Percentiles rank a stretch among this genome's conserved stretches.
Conservation (phyloP, 2,888 invertebrate genomes). For the Cordilura impudica region DNA sequence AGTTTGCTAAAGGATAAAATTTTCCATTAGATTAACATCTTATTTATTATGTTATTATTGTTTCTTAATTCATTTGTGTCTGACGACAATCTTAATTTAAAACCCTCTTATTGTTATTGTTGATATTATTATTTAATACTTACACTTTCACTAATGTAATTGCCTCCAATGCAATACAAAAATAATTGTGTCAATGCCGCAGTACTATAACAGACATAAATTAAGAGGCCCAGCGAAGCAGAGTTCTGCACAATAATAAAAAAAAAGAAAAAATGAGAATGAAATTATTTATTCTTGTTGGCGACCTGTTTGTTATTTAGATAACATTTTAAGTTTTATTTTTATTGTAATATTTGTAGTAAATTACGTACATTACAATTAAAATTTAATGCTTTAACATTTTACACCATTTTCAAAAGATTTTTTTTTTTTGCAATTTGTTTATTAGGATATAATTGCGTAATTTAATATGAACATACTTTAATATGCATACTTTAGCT, state of each 20-base stretch:
- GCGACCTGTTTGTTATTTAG: slow-evolving; percentile 9
- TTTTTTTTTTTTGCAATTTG: too few species aligned
- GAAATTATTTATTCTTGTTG: slow-evolving; percentile 33
- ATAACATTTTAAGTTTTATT: slow-evolving; percentile 29
- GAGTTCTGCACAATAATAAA: slow-evolving; percentile 68
- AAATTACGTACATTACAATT: neutral
- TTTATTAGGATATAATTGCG: too few species aligned
- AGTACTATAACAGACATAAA: slow-evolving; percentile 72
- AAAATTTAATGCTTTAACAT: neutral
- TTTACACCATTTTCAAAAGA: neutral
- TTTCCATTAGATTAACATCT: neutral
- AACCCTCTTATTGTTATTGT: neutral
- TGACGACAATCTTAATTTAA: neutral
- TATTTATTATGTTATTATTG: too few species aligned
- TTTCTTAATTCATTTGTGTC: too few species aligned
- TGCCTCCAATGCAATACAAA: slow-evolving; percentile 75
- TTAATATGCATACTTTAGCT: too few species aligned
- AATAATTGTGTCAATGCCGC: slow-evolving; percentile 74
- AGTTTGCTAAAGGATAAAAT: neutral
- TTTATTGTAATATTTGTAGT: neutral
- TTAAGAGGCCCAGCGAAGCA: slow-evolving; percentile 71
- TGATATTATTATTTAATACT: slow-evolving; percentile 61
- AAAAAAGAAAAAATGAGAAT: slow-evolving; percentile 11
- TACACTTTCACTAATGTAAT: slow-evolving; percentile 74
- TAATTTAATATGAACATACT: too few species aligned